These are phyloP conservation scores for Lutjanus argentimaculatus DNA, from an alignment of 2,797 vertebrate species.

Conservation along the genomic window DNA sequence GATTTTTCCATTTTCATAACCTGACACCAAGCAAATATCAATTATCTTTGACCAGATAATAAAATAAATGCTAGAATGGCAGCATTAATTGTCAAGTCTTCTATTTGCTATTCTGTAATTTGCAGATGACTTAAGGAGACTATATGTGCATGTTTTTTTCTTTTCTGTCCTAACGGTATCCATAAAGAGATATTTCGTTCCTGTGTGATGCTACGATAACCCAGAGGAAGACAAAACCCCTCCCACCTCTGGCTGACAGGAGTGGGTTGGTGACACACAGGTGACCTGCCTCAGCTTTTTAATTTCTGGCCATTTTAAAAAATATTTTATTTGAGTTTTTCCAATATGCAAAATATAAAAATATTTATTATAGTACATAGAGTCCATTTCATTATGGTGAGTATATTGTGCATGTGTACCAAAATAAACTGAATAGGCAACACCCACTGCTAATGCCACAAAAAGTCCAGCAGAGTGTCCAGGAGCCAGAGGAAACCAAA, in stretches of 20 bases:
- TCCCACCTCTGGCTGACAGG: conserved; percentile 71
- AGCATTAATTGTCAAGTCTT: neutral
- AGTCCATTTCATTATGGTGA: no score
- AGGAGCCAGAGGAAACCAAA: no score
- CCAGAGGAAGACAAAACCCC: conserved; percentile 67
- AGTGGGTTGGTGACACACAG: conserved; percentile 40
- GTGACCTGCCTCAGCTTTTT: conserved; percentile 46
- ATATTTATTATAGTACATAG: no score
- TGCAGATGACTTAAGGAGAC: neutral
- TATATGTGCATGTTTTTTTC: neutral
- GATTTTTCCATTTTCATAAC: neutral
- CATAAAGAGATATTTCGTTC: conserved; percentile 91
- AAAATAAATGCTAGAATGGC: neutral
- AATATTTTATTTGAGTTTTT: no score
- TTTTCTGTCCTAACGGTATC: neutral
- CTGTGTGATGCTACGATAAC: conserved; percentile 84
- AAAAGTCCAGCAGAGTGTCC: no score
- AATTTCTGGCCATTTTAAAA: neutral
- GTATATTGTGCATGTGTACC: no score
- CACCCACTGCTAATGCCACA: no score
- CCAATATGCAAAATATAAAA: no score
- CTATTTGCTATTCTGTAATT: neutral
- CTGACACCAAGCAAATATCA: neutral
- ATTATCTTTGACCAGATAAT: neutral
- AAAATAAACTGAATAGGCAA: no score